Conservation (phyloP, 2,113 vertebrate genomes). For the Labrus mixtus region DNA sequence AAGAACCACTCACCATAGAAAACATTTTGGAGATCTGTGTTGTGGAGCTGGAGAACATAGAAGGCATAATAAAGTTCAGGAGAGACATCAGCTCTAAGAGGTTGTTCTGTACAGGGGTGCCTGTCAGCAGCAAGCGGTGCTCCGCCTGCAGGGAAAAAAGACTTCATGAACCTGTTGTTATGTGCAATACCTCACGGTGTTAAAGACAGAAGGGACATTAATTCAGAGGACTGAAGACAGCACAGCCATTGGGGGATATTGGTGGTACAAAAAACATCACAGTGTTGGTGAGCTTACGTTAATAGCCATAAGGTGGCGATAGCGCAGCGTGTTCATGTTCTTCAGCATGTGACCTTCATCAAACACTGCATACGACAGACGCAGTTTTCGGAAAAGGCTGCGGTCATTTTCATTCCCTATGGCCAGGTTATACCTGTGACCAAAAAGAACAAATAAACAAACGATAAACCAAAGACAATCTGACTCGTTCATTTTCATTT, state of each 20-base stretch:
- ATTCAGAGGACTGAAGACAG: not conserved
- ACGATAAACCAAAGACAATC: not conserved
- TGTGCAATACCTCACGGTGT: not conserved
- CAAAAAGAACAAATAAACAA: not conserved
- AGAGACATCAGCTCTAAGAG: slow-evolving; percentile 96
- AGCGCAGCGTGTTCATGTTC: slow-evolving; percentile 95
- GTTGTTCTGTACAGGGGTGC: slow-evolving; percentile 97
- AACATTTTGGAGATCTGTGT: slow-evolving; percentile 96
- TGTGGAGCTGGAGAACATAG: slow-evolving; percentile 96
- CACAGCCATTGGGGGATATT: not conserved
- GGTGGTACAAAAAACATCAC: not conserved
- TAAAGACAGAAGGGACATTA: not conserved
- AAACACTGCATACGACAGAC: slow-evolving; percentile 92
- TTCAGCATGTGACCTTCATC: slow-evolving; percentile 99
- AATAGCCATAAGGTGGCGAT: slow-evolving; percentile 96
- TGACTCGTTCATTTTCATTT: not conserved
- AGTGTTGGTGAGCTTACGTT: slow-evolving; percentile 78
- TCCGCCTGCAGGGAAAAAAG: slow-evolving; percentile 83
- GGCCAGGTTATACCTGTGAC: slow-evolving; percentile 90
- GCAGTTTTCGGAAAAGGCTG: slow-evolving; percentile 90
- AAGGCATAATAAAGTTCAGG: slow-evolving; percentile 98
- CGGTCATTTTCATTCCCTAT: slow-evolving; percentile 92
- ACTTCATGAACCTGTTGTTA: not conserved
- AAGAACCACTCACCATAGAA: slow-evolving; percentile 84
- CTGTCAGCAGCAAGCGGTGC: slow-evolving; percentile 93